phyloP scores from a whole-genome alignment of 2,888 invertebrate genomes.

The Drosophila setosimentum region DNA sequence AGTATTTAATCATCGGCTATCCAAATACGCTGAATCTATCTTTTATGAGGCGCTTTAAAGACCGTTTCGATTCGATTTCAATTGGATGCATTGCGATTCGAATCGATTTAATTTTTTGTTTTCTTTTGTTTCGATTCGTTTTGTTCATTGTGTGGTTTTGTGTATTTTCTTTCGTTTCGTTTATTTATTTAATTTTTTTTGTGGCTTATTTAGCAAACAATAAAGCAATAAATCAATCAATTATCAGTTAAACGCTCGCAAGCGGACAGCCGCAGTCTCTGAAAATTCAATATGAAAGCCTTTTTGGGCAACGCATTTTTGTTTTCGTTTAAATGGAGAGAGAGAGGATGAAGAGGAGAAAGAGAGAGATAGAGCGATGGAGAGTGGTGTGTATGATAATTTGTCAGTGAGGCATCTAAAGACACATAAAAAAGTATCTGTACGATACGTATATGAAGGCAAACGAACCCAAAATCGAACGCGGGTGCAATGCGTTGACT shows the following conservation, averaged over 20 bases:
- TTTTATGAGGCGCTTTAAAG: conserved; percentile 28
- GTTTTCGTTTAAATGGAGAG: background rate
- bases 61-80: conserved; percentile 32
- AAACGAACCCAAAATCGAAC: conserved; percentile 11
- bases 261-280: conserved; percentile 50
- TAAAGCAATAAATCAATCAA: conserved; percentile 80
- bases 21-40: background rate
- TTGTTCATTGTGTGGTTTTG: conserved; percentile 18
- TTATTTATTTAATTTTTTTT: conserved; percentile 22
- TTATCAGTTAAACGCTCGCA: conserved; percentile 68
- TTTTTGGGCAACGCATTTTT: conserved; percentile 47
- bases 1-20: conserved; percentile 5
- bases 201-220: conserved; percentile 78
- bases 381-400: conserved; percentile 57
- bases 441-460: conserved; percentile 28
- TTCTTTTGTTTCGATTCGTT: conserved; percentile 28
- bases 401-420: conserved; percentile 65
- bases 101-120: conserved; percentile 37
- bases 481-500: conserved; percentile 53
- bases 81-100: conserved; percentile 33
- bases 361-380: background rate
- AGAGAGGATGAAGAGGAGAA: background rate
- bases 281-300: conserved; percentile 58
- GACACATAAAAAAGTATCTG: conserved; percentile 28
- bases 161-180: conserved; percentile 7